These are phyloP conservation scores for Cliona cf. orientalis DNA, from an alignment of 37 sponge, comb jelly and placozoan genomes.

Conservation along the genomic window DNA sequence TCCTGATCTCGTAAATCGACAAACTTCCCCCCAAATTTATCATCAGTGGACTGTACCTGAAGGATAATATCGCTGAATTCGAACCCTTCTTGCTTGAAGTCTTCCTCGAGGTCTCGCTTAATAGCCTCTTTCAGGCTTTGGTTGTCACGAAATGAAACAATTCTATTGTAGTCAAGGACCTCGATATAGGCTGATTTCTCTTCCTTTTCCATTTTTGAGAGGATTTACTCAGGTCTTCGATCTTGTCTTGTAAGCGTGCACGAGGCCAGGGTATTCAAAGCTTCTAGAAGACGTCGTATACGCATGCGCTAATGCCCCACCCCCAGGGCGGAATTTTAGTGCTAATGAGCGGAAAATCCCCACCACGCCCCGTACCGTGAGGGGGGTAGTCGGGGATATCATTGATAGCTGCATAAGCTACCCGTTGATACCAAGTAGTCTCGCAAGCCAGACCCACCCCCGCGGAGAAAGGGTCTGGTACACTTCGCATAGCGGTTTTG, in stretches of 20 bases:
- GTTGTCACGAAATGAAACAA: not conserved
- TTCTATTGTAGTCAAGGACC: not conserved
- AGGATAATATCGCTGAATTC: not conserved
- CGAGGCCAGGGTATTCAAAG: too few species aligned
- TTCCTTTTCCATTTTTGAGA: not conserved
- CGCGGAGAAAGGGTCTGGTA: too few species aligned
- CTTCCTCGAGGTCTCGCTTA: not conserved
- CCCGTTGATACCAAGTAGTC: too few species aligned
- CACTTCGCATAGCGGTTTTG: too few species aligned
- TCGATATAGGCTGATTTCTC: not conserved
- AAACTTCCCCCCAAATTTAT: not conserved
- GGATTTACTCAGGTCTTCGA: not conserved
- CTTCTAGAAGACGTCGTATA: not conserved
- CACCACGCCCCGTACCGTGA: not conserved
- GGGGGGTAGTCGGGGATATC: slow-evolving; percentile 1
- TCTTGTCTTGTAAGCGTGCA: not conserved
- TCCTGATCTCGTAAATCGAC: not conserved
- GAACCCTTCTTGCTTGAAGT: not conserved
- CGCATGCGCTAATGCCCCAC: not conserved
- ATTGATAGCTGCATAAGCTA: too few species aligned
- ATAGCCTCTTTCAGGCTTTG: not conserved
- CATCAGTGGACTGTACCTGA: not conserved
- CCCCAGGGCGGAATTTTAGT: not conserved
- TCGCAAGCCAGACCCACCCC: too few species aligned
- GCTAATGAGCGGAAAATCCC: not conserved